Evolutionary conservation across 2,888 invertebrate genomes (phyloP).

Genomic region (Macrophya annulata): DNA sequence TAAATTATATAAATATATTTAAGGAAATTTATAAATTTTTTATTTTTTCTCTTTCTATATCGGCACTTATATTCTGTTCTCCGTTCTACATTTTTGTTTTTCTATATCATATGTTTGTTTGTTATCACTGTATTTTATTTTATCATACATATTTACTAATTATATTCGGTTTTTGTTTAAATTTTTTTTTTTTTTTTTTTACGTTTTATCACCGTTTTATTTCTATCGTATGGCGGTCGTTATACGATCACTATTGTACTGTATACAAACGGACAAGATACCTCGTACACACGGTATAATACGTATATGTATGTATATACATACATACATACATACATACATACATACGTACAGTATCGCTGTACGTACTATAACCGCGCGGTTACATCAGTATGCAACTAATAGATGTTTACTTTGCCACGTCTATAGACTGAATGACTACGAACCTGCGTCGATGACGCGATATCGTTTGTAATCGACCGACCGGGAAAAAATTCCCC

Average conservation of each 20-base stretch:
- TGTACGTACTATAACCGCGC: background rate
- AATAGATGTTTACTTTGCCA: conserved; percentile 2
- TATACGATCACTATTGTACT: background rate
- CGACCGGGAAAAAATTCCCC: background rate
- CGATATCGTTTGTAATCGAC: background rate
- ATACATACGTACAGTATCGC: background rate
- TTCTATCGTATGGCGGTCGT: background rate
- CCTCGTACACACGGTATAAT: too few species aligned
- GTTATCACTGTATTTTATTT: background rate
- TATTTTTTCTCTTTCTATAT: too few species aligned
- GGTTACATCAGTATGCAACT: background rate
- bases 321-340: too few species aligned
- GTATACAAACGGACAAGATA: too few species aligned
- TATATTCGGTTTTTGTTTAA: too few species aligned
- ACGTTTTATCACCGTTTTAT: background rate
- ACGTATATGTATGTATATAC: too few species aligned
- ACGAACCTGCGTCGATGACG: background rate
- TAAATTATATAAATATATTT: too few species aligned
- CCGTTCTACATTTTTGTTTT: background rate
- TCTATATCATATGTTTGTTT: background rate
- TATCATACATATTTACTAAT: background rate
- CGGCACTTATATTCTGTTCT: too few species aligned
- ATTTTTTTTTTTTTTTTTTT: background rate
- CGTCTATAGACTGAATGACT: background rate
- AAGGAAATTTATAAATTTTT: too few species aligned